Conservation (phyloP, 92 coral and sea anemone species). For the Heliopora coerulea region DNA sequence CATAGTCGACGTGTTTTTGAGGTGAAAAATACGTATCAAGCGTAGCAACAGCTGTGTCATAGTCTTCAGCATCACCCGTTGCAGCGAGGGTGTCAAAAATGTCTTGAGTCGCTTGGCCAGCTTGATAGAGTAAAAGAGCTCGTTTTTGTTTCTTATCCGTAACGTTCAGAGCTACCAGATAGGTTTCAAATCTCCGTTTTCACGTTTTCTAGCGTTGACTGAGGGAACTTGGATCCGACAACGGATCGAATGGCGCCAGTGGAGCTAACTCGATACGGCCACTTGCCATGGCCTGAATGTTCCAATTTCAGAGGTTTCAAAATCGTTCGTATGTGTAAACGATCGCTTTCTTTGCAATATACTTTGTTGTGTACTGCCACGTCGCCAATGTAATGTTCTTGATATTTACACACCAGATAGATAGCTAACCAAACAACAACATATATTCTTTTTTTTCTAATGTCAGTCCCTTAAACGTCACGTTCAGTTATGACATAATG, state of each 20-base stretch:
- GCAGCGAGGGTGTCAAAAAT: constrained; percentile 22
- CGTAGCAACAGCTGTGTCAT: constrained; percentile 16
- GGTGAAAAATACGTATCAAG: constrained; percentile 43
- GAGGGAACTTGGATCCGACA: constrained; percentile 30
- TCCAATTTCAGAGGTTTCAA: too few relatives aligned
- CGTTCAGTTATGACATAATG: too few relatives aligned
- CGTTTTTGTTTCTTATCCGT: constrained; percentile 31
- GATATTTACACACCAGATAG: too few relatives aligned
- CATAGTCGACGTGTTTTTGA: constrained; percentile 33
- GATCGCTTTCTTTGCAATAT: too few relatives aligned
- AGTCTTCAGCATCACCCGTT: background rate
- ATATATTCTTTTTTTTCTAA: too few relatives aligned
- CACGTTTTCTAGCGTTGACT: constrained; percentile 31
- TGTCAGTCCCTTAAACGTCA: too few relatives aligned
- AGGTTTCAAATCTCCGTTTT: constrained; percentile 18
- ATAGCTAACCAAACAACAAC: too few relatives aligned
- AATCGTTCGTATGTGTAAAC: too few relatives aligned
- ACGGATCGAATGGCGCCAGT: constrained; percentile 5
- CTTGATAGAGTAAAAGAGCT: constrained; percentile 24
- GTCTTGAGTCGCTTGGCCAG: constrained; percentile 27
- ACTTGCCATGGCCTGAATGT: constrained; percentile 13
- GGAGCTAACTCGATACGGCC: constrained; percentile 30
- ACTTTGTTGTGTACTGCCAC: too few relatives aligned
- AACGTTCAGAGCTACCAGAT: constrained; percentile 20
- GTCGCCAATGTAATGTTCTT: too few relatives aligned